Percentiles rank a stretch among this genome's conserved stretches.
Evolutionary conservation across 1,140 invertebrate species (phyloP).

Genomic region (Acromyrmex heyeri): DNA sequence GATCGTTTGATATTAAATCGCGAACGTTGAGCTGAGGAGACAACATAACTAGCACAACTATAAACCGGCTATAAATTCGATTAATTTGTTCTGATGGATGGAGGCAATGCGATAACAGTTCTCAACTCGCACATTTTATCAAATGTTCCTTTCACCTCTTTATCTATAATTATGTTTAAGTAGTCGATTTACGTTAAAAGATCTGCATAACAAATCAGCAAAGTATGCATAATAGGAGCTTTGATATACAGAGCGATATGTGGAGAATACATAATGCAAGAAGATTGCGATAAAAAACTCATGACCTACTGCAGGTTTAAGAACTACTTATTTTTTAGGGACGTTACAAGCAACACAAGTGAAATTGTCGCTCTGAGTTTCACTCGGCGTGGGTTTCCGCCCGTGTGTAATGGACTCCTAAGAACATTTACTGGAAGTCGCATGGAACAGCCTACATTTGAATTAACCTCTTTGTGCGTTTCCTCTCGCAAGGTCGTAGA

Average conservation of each 20-base stretch:
- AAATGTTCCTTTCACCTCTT: neutral
- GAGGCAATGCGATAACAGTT: constrained; percentile 10
- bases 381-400: constrained; percentile 20
- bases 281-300: neutral
- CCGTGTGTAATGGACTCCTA: neutral
- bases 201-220: neutral
- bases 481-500: constrained; percentile 54
- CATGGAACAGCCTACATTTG: constrained; percentile 8
- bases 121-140: neutral
- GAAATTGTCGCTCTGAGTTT: constrained; percentile 51
- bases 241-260: neutral
- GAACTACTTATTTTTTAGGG: neutral
- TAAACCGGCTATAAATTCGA: neutral
- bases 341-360: constrained; percentile 2
- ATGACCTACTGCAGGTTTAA: neutral
- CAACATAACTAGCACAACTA: neutral
- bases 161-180: neutral
- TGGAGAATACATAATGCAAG: neutral
- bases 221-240: neutral
- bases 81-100: neutral
- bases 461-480: constrained; percentile 51
- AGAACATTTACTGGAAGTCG: neutral
- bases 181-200: neutral
- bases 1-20: constrained; percentile 31
- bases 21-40: neutral